phyloP scores from a whole-genome alignment of 2,113 vertebrate genomes.

The Alouatta palliata region DNA sequence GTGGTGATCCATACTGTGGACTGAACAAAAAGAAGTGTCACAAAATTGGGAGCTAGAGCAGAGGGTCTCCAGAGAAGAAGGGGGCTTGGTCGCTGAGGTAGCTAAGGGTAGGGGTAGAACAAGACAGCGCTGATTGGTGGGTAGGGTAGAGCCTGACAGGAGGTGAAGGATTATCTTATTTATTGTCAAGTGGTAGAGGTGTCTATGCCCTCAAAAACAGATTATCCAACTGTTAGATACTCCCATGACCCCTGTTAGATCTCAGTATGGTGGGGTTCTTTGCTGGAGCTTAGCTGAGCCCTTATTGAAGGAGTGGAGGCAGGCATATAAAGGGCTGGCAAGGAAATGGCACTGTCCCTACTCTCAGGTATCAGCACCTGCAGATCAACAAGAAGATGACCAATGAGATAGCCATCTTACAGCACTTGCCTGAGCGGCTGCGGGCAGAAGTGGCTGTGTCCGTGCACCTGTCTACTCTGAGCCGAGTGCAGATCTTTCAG shows the following conservation, averaged over 20 bases:
- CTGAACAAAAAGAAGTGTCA: background rate
- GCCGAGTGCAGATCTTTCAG: constrained; percentile 93
- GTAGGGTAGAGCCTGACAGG: background rate
- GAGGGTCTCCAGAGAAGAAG: background rate
- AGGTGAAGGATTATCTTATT: background rate
- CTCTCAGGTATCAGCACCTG: constrained; percentile 89
- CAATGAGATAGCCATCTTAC: constrained; percentile 88
- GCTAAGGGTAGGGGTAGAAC: background rate
- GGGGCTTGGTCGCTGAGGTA: background rate
- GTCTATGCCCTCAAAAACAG: background rate
- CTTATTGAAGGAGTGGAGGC: background rate
- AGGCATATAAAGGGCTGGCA: background rate
- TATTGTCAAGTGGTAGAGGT: background rate
- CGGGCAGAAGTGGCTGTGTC: constrained; percentile 91
- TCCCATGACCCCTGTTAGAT: background rate
- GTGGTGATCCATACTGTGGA: background rate
- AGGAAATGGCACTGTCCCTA: background rate
- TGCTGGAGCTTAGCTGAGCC: background rate
- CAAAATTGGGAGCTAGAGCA: background rate
- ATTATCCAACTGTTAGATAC: background rate
- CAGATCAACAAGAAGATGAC: constrained; percentile 93
- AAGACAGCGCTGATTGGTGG: background rate
- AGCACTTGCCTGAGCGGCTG: constrained; percentile 87
- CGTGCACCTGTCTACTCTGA: constrained; percentile 91
- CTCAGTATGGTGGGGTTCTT: background rate